A percentile compares a stretch with the other conserved stretches of the same genome.
phyloP scores from a whole-genome alignment of 2,113 vertebrate species.

The Thamnophis sirtalis region DNA sequence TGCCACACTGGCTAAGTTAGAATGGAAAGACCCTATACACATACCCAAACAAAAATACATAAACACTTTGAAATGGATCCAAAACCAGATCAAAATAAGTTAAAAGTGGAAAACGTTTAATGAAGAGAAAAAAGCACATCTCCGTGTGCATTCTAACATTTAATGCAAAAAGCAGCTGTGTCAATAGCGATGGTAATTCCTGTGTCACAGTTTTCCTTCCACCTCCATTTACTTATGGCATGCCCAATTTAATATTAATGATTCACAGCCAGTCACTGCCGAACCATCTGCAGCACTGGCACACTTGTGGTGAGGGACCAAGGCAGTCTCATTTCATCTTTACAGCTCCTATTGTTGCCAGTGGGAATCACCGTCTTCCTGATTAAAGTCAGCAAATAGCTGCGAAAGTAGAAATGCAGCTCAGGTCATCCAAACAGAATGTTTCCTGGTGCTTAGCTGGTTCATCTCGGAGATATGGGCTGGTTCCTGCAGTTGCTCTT shows the following conservation, averaged over 20 bases:
- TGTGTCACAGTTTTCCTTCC: not conserved
- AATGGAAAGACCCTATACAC: not conserved
- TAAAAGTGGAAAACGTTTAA: not conserved
- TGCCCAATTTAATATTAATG: constrained; percentile 22
- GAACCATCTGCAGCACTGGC: not conserved
- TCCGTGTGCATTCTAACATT: not conserved
- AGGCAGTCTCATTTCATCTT: not conserved
- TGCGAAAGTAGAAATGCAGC: constrained; percentile 2
- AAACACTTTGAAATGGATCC: not conserved
- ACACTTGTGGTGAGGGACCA: not conserved
- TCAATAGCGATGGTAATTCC: not conserved
- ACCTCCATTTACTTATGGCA: not conserved
- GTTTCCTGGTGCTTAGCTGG: not conserved
- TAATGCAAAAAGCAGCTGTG: not conserved
- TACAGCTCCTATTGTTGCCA: not conserved
- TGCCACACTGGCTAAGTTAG: not conserved
- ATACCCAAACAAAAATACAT: not conserved
- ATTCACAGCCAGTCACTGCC: not conserved
- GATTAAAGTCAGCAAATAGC: constrained; percentile 4
- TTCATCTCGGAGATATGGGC: not conserved
- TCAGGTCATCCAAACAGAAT: not conserved
- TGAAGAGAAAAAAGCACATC: not conserved
- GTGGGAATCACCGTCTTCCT: not conserved
- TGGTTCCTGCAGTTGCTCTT: not conserved
- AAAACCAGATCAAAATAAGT: not conserved